Conservation (phyloP, 2,888 invertebrate species). For the Cephus sareptanus region DNA sequence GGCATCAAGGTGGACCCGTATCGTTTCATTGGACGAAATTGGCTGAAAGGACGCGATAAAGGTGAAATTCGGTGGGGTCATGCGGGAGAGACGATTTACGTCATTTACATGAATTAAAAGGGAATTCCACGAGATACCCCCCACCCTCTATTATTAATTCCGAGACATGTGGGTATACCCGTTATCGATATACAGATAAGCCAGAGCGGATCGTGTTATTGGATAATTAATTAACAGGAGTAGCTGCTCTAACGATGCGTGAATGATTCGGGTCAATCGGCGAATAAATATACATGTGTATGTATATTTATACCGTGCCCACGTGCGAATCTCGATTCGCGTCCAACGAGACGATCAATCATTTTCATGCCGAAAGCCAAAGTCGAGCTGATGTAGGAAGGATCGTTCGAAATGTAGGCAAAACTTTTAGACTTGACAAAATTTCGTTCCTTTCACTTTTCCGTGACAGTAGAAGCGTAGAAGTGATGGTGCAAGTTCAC, state of each 20-base stretch:
- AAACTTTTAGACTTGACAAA: not conserved
- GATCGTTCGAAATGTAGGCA: too few species aligned
- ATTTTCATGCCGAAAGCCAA: constrained; percentile 36
- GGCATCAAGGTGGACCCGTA: constrained; percentile 50
- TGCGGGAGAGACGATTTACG: not conserved
- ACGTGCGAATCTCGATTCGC: constrained; percentile 24
- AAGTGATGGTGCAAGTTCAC: constrained; percentile 52
- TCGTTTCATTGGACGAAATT: constrained; percentile 54
- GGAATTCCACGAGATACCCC: not conserved
- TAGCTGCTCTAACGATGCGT: constrained; percentile 44
- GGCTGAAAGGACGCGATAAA: constrained; percentile 41
- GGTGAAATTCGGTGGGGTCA: constrained; percentile 12
- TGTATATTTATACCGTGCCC: not conserved
- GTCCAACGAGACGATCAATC: constrained; percentile 41
- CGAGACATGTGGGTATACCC: too few species aligned
- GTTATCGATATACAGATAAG: not conserved
- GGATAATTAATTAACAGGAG: constrained; percentile 40
- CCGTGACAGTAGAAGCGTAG: not conserved
- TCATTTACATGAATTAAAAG: not conserved
- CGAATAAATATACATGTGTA: constrained; percentile 28
- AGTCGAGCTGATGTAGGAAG: not conserved
- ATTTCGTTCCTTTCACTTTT: not conserved
- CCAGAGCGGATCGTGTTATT: not conserved
- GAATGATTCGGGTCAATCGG: constrained; percentile 44
- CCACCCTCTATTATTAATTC: too few species aligned